Evolutionary conservation across 1,140 invertebrate genomes (phyloP), one percentile per base, ranked within the genome.

Genomic region (Lethrus apterus): DNA sequence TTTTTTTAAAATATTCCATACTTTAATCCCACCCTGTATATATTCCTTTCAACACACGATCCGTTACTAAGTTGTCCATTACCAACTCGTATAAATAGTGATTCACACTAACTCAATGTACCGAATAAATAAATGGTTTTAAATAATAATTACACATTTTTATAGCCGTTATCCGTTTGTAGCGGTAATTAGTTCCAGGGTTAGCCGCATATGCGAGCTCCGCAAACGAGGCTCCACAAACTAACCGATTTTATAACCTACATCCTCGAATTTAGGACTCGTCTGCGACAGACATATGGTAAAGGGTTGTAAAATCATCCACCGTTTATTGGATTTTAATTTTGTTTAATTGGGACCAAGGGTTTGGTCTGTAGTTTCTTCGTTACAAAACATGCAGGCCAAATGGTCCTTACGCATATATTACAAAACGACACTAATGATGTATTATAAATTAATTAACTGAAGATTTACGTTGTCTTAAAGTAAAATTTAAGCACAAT

Each of bases 261-360:
- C 35, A 20, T 24, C 38, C 30, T 40, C 15, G 29, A 42, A 42
- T 48, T 48, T 48, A 42, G 38, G 32, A 24, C 23, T 29, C 34
- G 11, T 46, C 33, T 30, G 34, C 26, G 30, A 34, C 20, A 40
- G 48, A 35, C 51, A 52, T 48, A 48, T 52, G 51, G 51, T 26
- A 45, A 49, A 52, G 46, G 46, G 51, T 48, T 48, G 46, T 48
- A 44, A 52, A 49, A 43, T 35, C 42, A 29, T 19, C 26, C 41
- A 26, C 45, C 50, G 46, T 52, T 52, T 49, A 52, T 52, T 44
- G 35, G 31, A 30, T 40, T 49, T 52, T 52, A 52, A 52, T 52
- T 44, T 41, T 38, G 46, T 44, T 52, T 44, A 52, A 52, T 52
- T 48, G n/a, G n/a, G n/a, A n/a, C n/a, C n/a, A n/a, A n/a, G n/a